Base-by-base conservation (phyloP, 2,888 invertebrate species). In the Metellina segmentata region DNA sequence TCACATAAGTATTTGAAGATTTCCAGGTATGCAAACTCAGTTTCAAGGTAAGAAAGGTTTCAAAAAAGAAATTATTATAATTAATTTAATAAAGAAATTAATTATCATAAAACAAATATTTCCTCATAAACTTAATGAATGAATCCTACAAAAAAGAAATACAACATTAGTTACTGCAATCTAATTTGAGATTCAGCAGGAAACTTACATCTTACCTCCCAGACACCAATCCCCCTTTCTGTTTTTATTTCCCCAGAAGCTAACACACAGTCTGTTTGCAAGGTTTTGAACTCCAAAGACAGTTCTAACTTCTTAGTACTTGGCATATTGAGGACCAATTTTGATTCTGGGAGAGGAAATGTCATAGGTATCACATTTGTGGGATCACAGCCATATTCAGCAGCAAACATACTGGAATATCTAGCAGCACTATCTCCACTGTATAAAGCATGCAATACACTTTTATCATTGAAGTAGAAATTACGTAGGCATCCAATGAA, bases 381-480 rank as follows among this genome's bases (percentile, higher is more conserved):
- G 95, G 97, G 97, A 85, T 96, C 96, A 94, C 98, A 97, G 94
- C 97, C 96, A 94, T 97, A 98, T 94, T 98, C 97, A 5, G 98
- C 97, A 94, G 97, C 97, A 93, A 98, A 95, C 8, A 97, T 96
- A 71, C 97, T 96, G 95, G 94, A 93, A 91, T 94, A 93, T 9
- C 90, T 88, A 51, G 97, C 97, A 96, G 98, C 98, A 49, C 97
- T 97, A 95, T 97, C 98, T 93, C 97, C 97, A 94, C 97, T 97
- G 94, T 97, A 97, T 93, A 98, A 95, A 94, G 98, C 98, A 94
- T 98, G 98, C 93, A 99, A 96, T 93, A 99, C 97, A 0, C 98
- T 98, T 53, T 98, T 97, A 94, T 98, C 98, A 95, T 98, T 98
- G 95, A 98, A 98, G 95, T 98, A 98, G 79, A 98, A 98, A 95